Base-by-base conservation (phyloP, 1,140 invertebrate genomes). In the Achatina immaculata region DNA sequence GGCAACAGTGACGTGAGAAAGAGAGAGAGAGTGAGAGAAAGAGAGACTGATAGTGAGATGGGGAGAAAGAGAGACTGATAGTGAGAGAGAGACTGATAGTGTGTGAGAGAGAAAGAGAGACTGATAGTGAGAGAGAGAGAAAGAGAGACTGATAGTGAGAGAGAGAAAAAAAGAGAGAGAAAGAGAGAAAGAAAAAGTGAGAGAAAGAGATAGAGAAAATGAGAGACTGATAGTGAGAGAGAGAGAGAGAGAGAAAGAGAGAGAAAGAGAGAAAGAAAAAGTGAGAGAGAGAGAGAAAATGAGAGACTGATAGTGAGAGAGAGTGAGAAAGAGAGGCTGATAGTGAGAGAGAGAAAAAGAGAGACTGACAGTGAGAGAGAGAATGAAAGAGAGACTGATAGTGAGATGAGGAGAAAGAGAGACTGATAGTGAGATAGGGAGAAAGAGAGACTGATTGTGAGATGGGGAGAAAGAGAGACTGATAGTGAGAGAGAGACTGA, bases 271-370 rank as follows among this genome's bases (percentile, higher is more conserved):
- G 78, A 45, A 40, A 69, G 78, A 79, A 42, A 40, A 42, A 71
- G 68, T 34, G 16, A 79, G 16, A 48, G 43, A 45, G 43, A 48
- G 42, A 31, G 36, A 28, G 84, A 83, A 40, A 78, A n/a, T n/a
- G 62, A 66, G 62, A 45, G 76, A 66, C 24, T 43, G 36, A 58
- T 1, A 76, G 31, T 34, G 51, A 76, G 45, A 75, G 73, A 51
- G 45, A 75, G 1, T 14, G 38, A 45, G 43, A 75, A 14, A 28
- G 43, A 28, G 11, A 45, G 28, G 28, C 9, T 28, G 1, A 43
- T 6, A 45, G 19, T 48, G 73, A 75, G 38, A 75, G 40, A 51
- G 38, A 75, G 6, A 75, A 45, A 43, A 45, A 75, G 73, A 43
- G 73, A 48, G n/a, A 43, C 28, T 48, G 45, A 75, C n/a, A 75